Evolutionary conservation across 1,140 invertebrate species (phyloP), one percentile per base, ranked within the genome.

Genomic region (Drosophila guanche): DNA sequence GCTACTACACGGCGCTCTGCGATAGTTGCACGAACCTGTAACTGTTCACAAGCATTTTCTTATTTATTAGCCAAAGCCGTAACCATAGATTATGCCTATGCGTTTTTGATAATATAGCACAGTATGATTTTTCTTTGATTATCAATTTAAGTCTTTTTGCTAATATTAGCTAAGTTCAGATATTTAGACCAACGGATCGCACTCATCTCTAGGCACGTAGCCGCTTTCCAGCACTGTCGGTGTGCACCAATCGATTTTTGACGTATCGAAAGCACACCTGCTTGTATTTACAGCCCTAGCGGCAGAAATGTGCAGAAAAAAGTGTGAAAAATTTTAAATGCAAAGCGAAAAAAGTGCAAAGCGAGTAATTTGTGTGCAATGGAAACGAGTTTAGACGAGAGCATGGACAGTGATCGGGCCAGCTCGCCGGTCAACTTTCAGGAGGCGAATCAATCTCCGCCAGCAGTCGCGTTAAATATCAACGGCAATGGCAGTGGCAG

Each of bases 311-410:
- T 67, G 52, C 29, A 70, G 62, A 79, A 80, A 37, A 77, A 60
- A 61, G 65, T 58, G 43, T 29, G 53, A 58, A 54, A 72, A 58
- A 43, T 79, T 65, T 20, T 75, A 79, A 83, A 85, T 76, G 76
- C 40, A 67, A 69, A 76, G 46, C 42, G 7, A 53, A 51, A 16
- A n/a, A 41, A 56, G 10, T 63, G 43, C n/a, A 22, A 41, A 29
- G 37, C 53, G 25, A 46, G 42, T 58, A 23, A 50, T 61, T 50
- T 59, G 51, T 65, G 43, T 70, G 48, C 52, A 79, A 88, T 88
- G 83, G 83, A 88, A 83, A 58, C 75, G 10, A 83, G 58, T 58
- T 68, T 80, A 63, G 81, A 88, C 5, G 83, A 88, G 27, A 88
- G 48, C 40, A 83, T 88, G 67, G 83, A 88, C 29, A 57, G 75